phyloP scores from a whole-genome alignment of 2,797 vertebrate genomes.

The Meriones psammophilus region DNA sequence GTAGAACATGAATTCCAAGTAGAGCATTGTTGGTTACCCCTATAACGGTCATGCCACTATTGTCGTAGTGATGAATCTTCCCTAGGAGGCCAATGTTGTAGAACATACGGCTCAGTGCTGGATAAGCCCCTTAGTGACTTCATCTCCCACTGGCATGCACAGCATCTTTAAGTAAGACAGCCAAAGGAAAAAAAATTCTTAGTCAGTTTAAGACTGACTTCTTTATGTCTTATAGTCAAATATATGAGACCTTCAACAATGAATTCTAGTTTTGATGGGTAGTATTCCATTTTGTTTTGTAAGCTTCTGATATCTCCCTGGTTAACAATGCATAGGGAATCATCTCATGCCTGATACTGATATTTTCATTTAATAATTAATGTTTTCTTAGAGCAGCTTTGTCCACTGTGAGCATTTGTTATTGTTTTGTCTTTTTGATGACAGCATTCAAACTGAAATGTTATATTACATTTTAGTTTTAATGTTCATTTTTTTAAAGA shows the following conservation, averaged over 20 bases:
- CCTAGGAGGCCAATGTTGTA: not conserved
- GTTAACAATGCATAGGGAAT: not conserved
- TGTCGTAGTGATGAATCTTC: not conserved
- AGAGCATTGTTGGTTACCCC: not conserved
- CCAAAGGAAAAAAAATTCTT: not conserved
- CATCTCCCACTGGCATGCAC: not conserved
- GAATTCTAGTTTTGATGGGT: not conserved
- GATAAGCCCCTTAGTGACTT: not conserved
- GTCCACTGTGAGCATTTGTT: not conserved
- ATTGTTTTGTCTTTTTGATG: not conserved
- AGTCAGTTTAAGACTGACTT: not conserved
- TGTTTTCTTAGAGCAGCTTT: not conserved
- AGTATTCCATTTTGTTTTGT: not conserved
- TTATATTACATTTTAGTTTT: not conserved
- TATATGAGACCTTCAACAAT: not conserved
- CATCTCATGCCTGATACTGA: not conserved
- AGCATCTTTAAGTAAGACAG: not conserved
- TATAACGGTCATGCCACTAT: not conserved
- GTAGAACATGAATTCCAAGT: not conserved
- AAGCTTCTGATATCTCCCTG: not conserved
- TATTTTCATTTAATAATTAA: not conserved
- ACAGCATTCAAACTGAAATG: not conserved
- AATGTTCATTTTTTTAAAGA: not conserved
- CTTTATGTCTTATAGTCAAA: not conserved
- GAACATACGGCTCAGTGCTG: not conserved